Conservation (phyloP, 2,113 vertebrate species). For the Caranx ignobilis region DNA sequence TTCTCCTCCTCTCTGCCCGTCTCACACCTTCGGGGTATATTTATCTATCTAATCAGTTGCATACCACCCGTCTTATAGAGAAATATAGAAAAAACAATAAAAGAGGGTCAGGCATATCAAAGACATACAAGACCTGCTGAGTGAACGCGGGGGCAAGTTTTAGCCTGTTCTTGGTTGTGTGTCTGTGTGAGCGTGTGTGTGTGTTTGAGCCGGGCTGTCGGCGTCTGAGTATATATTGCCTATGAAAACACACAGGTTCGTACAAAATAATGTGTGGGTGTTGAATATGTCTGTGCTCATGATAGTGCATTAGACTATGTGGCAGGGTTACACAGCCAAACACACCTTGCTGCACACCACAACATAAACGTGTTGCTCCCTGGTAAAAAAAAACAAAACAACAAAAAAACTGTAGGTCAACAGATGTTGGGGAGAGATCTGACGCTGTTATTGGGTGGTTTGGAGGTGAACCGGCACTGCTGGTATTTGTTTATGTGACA, state of each 20-base stretch:
- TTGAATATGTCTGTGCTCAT: slow-evolving; percentile 27
- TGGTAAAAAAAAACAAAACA: slow-evolving; percentile 5
- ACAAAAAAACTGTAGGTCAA: slow-evolving; percentile 32
- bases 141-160: slow-evolving; percentile 63
- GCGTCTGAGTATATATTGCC: slow-evolving; percentile 47
- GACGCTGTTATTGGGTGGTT: slow-evolving; percentile 62
- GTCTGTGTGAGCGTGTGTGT: slow-evolving; percentile 34
- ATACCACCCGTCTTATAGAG: slow-evolving; percentile 79
- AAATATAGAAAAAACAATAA: slow-evolving; percentile 80
- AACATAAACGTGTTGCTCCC: slow-evolving; percentile 23
- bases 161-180: slow-evolving; percentile 42
- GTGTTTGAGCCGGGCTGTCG: slow-evolving; percentile 37
- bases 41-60: slow-evolving; percentile 83
- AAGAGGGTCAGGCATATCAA: slow-evolving; percentile 83
- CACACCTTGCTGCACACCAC: slow-evolving; percentile 18
- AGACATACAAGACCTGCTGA: slow-evolving; percentile 75
- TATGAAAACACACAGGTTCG: slow-evolving; percentile 64
- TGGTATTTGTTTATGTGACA: slow-evolving; percentile 77
- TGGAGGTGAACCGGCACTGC: slow-evolving; percentile 54
- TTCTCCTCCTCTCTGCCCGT: slow-evolving; percentile 52
- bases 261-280: slow-evolving; percentile 63
- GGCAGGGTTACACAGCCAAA: slow-evolving; percentile 18
- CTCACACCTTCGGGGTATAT: slow-evolving; percentile 78
- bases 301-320: slow-evolving; percentile 7
- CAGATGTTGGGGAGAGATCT: slow-evolving; percentile 65